Conservation (phyloP, 1,140 invertebrate species). For the Eufriesea mexicana region DNA sequence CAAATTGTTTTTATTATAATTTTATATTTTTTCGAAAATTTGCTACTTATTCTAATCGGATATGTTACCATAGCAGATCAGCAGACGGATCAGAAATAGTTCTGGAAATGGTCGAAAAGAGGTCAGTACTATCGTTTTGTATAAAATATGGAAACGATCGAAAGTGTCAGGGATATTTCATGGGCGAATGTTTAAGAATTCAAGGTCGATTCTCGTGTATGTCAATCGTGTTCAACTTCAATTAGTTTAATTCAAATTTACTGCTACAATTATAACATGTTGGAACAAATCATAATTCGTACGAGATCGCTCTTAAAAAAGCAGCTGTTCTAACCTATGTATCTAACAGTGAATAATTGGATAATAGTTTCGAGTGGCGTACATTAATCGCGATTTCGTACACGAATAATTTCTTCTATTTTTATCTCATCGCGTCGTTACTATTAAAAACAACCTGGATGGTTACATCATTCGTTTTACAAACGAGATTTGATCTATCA, state of each 20-base stretch:
- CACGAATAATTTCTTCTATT: neutral
- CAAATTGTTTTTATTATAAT: too few species aligned
- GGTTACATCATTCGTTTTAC: neutral
- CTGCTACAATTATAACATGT: neutral
- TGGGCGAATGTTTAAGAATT: neutral
- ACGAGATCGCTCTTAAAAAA: neutral
- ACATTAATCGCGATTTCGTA: neutral
- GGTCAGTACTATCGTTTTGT: neutral
- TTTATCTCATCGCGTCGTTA: neutral
- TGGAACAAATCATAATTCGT: neutral
- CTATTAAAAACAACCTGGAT: neutral
- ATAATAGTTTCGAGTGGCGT: neutral
- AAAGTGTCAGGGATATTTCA: neutral
- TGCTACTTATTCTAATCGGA: too few species aligned
- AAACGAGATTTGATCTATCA: neutral
- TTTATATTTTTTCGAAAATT: too few species aligned
- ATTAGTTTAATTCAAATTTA: neutral
- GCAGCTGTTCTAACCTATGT: too few species aligned
- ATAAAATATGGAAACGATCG: neutral
- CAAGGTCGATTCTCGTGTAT: neutral
- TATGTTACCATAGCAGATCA: too few species aligned
- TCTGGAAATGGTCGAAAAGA: neutral
- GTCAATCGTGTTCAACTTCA: neutral
- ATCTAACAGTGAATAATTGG: conserved; percentile 2
- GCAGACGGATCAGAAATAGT: too few species aligned